These are phyloP conservation scores for Drosophila parvula DNA, from an alignment of 1,140 invertebrate genomes.

Conservation along the genomic window DNA sequence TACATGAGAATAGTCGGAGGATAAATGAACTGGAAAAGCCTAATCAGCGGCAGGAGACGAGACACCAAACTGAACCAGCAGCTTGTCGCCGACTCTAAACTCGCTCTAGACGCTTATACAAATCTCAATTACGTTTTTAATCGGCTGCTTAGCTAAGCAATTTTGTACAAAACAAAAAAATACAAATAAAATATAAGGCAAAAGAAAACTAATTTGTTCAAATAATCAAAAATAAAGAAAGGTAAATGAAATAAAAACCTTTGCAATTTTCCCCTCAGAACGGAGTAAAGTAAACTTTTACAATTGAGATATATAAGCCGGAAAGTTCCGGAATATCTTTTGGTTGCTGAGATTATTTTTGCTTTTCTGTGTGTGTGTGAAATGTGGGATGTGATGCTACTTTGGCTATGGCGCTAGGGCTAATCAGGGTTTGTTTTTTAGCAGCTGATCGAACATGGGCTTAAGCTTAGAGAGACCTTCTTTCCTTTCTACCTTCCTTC, in stretches of 20 bases:
- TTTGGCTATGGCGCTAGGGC: conserved; percentile 53
- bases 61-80: conserved; percentile 62
- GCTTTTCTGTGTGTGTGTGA: conserved; percentile 24
- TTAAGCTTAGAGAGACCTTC: conserved; percentile 45
- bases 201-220: too few relatives aligned
- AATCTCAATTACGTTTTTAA: conserved; percentile 9
- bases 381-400: conserved; percentile 45
- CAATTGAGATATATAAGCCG: too few relatives aligned
- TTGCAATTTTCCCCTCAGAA: too few relatives aligned
- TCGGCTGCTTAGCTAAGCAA: conserved; percentile 20
- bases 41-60: conserved; percentile 1
- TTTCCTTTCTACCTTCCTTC: neutral
- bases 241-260: too few relatives aligned
- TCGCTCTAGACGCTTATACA: neutral
- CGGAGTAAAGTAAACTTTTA: too few relatives aligned
- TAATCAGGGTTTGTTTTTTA: conserved; percentile 17
- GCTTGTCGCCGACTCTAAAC: conserved; percentile 41
- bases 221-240: too few relatives aligned
- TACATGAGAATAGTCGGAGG: neutral
- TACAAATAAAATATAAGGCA: too few relatives aligned
- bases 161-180: conserved; percentile 9
- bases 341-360: neutral
- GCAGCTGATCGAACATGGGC: conserved; percentile 28
- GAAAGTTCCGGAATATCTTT: neutral
- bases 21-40: neutral